Conservation (phyloP, 2,888 invertebrate genomes). For the Idaea dimidiata region DNA sequence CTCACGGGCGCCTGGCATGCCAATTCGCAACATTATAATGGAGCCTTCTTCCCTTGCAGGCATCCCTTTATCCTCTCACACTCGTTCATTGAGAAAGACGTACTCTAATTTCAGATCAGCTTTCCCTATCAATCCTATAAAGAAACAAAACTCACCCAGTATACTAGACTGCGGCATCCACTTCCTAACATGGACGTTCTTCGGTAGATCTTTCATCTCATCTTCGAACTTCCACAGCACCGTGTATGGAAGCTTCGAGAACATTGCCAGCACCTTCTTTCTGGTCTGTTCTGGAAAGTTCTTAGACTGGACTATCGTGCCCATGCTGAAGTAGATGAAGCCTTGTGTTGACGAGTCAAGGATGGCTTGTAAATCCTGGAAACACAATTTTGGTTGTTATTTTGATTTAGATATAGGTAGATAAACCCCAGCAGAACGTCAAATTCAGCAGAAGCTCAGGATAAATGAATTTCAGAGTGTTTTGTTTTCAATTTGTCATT, state of each 20-base stretch:
- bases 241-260: conserved; percentile 50
- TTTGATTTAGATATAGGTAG: too few species aligned
- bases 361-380: conserved; percentile 55
- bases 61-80: too few species aligned
- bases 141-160: conserved; percentile 51
- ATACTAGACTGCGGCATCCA: conserved; percentile 80
- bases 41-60: too few species aligned
- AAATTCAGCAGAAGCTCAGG: too few species aligned
- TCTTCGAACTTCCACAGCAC: conserved; percentile 78
- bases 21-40: too few species aligned
- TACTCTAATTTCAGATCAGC: too few species aligned
- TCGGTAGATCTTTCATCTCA: conserved; percentile 50
- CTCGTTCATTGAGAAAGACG: too few species aligned
- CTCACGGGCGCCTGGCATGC: too few species aligned
- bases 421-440: too few species aligned
- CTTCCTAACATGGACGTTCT: conserved; percentile 62
- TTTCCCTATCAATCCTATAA: too few species aligned
- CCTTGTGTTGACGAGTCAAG: conserved; percentile 47
- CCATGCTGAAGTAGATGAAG: conserved; percentile 63
- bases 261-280: conserved; percentile 36
- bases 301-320: conserved; percentile 48
- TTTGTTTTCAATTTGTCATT: too few species aligned
- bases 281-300: conserved; percentile 35
- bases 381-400: not conserved
- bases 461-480: too few species aligned